Evolutionary conservation across 2,113 vertebrate species (phyloP), one percentile per base, ranked within the genome.

Genomic region (Brachyhypopomus occidentalis): DNA sequence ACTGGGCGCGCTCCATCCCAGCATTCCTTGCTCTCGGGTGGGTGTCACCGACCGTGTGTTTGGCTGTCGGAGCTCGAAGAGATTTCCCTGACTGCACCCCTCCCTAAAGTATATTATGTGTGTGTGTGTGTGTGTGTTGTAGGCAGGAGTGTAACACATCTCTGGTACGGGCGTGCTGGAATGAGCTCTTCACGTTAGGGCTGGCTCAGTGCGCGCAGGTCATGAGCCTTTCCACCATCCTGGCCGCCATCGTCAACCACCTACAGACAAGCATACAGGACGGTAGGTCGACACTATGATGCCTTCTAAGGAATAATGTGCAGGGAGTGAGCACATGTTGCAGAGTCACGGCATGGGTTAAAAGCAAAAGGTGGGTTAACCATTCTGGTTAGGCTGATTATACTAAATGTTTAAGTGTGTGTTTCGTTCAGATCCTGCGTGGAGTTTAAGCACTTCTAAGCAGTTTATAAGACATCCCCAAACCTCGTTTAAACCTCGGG

Each of bases 1-100:
- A 99, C 92, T 99, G 98, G 98, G 97, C 98, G 2, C 94, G 98
- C 79, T 99, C 97, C 83, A 99, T 99, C 83, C 96, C 98, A 60
- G 97, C 98, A 59, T 99, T 99, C 90, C 96, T 96, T 79, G 97
- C 97, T 85, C 96, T 99, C 17, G 98, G 98, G 98, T 99, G 88
- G 95, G 94, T 87, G 66, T 22, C 17, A 63, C 45, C 45, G 12
- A 2, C 23, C 72, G 6, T 41, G 55, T 75, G 36, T 36, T 11
- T 75, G 48, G 19, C 2, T 22, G 12, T 60, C 14, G 38, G 14
- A 60, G 4, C 12, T 19, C 17, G 2, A 16, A 36, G 34, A 19
- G 17, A 38, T 20, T 14, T 11, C 2, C 16, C 4, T 38, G 11
- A 5, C 20, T 78, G 0, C 7, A 6, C 38, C 6, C 3, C 72